Evolutionary conservation across 2,113 vertebrate species (phyloP), one percentile per base, ranked within the genome.

Genomic region (Thryonomys swinderianus): DNA sequence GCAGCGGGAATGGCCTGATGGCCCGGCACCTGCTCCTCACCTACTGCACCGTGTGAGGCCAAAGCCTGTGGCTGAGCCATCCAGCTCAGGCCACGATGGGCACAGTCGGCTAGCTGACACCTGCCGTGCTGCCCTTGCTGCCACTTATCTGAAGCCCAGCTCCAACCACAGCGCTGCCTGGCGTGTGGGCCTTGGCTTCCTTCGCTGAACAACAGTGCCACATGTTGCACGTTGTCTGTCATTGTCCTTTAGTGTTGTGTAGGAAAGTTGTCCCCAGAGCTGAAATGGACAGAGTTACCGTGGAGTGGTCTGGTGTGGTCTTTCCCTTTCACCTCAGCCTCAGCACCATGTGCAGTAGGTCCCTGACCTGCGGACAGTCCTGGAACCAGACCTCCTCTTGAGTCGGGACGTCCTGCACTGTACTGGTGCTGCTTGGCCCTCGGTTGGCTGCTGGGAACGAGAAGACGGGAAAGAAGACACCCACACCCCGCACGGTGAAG

Each of bases 1-100:
- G 98, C 97, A 99, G 99, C 11, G 99, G 99, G 34, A 99, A 99
- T 87, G 95, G 76, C 5, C 98, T 98, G 85, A 99, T 99, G 99
- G 99, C 99, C 42, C 99, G 97, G 0, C 98, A 98, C 82, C 97
- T 99, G 62, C 93, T 99, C 37, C 98, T 98, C 45, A 99, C 98
- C 0, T 98, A 99, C 25, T 99, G 98, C 62, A 80, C 97, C 20
- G 88, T 99, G 23, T 99, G 94, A 99, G 7, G 51, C 85, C 48
- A 7, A 5, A 51, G 48, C 48, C 48, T 51, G 48, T 51, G 48
- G 48, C 48, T 51, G 48, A 10, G 48, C 48, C 10, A 10, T 10
- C 59, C 84, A 21, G 74, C 90, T 62, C 32, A 57, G 69, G 37
- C n/a, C 17, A 3, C 3, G 23, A 10, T 27, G 74, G 16, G 45